Evolutionary conservation across 2,797 vertebrate genomes (phyloP), one percentile per base, ranked within the genome.

Genomic region (Orientallactaga sibirica): DNA sequence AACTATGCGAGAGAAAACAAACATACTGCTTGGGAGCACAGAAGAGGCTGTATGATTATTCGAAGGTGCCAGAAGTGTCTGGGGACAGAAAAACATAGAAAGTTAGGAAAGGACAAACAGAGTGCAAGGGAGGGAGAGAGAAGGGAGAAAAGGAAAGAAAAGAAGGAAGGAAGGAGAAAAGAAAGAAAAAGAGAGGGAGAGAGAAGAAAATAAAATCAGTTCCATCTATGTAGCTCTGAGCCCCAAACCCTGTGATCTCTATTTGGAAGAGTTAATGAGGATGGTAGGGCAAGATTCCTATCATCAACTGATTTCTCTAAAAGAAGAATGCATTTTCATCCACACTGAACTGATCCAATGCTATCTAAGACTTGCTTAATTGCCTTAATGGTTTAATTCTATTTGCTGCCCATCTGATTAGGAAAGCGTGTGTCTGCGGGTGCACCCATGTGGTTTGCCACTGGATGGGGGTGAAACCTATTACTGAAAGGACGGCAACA

Each of bases 351-450:
- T 95, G 97, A 98, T 97, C 97, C 96, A 98, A 98, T 97, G 95
- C 96, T 98, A 97, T 97, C 97, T 97, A 98, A 97, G 97, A 98
- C 98, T 96, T 96, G 93, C 97, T 96, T 98, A 98, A 98, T 98
- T 98, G 97, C 94, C 96, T 98, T 97, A 98, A 98, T 97, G 97
- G 97, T 98, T 98, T 98, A 98, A 98, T 98, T 98, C 98, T 98
- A 98, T 98, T 98, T 98, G 97, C 97, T 97, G 96, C 98, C 98
- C 98, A 98, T 98, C 95, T 98, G 98, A 98, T 98, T 98, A 98
- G 96, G 93, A 94, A 80, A 95, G 95, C 6, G 3, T 96, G 92
- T 82, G 89, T 93, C 91, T 94, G 43, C 68, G 83, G 64, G 91
- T 86, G 96, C 24, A 84, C 96, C 92, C 79, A 0, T 62, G 96